Evolutionary conservation across 2,797 vertebrate species (phyloP), one percentile per base, ranked within the genome.

Genomic region (Scomberomorus guttatus): DNA sequence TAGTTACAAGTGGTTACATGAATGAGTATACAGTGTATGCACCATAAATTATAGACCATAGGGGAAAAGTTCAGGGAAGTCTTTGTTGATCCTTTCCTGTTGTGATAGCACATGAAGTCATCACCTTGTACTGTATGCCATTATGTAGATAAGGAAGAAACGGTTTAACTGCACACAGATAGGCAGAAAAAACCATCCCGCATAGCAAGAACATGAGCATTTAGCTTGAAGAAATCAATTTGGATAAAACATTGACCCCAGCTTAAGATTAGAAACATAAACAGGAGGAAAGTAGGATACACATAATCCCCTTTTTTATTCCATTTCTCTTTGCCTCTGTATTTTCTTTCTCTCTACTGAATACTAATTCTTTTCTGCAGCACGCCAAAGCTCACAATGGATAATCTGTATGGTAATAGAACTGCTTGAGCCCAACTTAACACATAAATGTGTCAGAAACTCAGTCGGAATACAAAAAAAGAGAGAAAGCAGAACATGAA

Each of bases 361-460:
- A 93, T 93, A 90, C 88, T 89, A 93, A 94, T 95, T 94, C 86
- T 86, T 89, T 83, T 90, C 76, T 87, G 82, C 83, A 54, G 83
- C 82, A 84, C 60, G 61, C 82, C 85, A 90, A 91, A 79, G 79
- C 90, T 92, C 90, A 91, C 86, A 91, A 90, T 86, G 85, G 87
- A 92, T 95, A 93, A 96, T 94, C 94, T 84, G 91, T 95, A 95
- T 94, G 95, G 90, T 93, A 96, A 96, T 73, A 46, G 92, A 93
- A 93, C 93, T 89, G 90, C 95, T 93, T 94, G 91, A 94, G 92
- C 92, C 93, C 93, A 94, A 95, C 93, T 95, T 95, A 95, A 94
- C 91, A 92, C 94, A 94, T 91, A 96, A 96, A 96, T 94, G 95
- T 94, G 94, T 95, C 95, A 95, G 94, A 87, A 96, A 95, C 95